Evolutionary conservation across 2,113 vertebrate genomes (phyloP), one percentile per base, ranked within the genome.

Genomic region (Arvicanthis niloticus): DNA sequence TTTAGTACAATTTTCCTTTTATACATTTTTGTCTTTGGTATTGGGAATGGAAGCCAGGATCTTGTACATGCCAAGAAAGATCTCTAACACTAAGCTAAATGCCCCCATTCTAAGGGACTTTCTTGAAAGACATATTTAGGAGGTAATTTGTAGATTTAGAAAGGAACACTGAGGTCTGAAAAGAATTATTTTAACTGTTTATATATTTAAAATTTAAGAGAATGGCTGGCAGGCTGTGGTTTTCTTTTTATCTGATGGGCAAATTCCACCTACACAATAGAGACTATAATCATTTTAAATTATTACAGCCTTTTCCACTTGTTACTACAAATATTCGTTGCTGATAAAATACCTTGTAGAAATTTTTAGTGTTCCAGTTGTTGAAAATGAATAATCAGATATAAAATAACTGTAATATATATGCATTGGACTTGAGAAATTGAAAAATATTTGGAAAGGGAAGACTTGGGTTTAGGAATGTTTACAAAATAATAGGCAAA

Each of bases 211-310:
- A 86, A 73, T 75, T 93, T 68, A 53, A 95, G 78, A 96, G 26
- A 96, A 88, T 75, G 86, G 77, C 26, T 62, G 58, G 51, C 76
- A 40, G 45, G 86, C 42, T 96, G 51, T 21, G 42, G 42, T 92
- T 95, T 70, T 48, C 34, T 86, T 84, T 94, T 93, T 70, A 97
- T 82, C 77, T 93, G 88, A 95, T 96, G 89, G 89, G 73, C 42
- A 86, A 87, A 78, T 91, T 94, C 60, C 42, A 90, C 75, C 5
- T 8, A 89, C 13, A 72, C 15, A 60, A 45, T 37, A 48, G 75
- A 96, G 68, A 84, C 91, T 75, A 34, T 76, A 91, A 95, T 91
- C 77, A 91, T 53, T 75, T 89, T 53, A 91, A 91, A 91, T 81
- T 90, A 92, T 91, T 88, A 81, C 22, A 22, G 77, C 24, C 48